Percentiles rank a stretch among this genome's conserved stretches.
Conservation (phyloP, 2,797 vertebrate genomes). For the Clarias laeviceps region DNA sequence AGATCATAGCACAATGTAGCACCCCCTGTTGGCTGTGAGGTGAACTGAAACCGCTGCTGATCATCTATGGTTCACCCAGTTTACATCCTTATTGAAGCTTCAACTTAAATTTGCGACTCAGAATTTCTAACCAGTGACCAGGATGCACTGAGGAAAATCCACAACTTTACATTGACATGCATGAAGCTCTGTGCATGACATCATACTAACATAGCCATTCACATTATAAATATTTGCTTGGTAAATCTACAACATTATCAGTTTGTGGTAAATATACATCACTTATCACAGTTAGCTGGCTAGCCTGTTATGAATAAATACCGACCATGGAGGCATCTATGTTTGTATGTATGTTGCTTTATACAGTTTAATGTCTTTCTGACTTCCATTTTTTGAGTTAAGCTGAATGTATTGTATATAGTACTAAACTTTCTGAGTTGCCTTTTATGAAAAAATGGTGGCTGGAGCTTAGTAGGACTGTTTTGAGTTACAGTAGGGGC, state of each 20-base stretch:
- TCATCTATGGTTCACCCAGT: not conserved
- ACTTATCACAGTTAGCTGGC: not conserved
- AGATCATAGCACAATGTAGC: not conserved
- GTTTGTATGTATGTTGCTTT: not conserved
- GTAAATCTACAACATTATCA: not conserved
- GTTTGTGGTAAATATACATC: not conserved
- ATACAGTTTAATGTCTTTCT: not conserved
- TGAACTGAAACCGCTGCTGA: not conserved
- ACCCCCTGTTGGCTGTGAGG: not conserved
- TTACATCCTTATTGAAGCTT: not conserved
- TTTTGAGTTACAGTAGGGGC: not conserved
- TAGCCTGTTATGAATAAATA: not conserved
- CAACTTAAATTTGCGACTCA: not conserved
- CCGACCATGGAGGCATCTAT: not conserved
- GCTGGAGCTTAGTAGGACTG: not conserved
- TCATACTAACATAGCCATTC: not conserved
- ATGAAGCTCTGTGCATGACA: not conserved
- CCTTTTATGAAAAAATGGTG: not conserved
- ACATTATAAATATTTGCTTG: not conserved
- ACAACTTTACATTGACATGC: not conserved
- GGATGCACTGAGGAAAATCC: not conserved
- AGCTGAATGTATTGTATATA: not conserved
- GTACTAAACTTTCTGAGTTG: not conserved
- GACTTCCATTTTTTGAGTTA: not conserved
- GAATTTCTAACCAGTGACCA: not conserved